A percentile compares a stretch with the other conserved stretches of the same genome.
phyloP scores from a whole-genome alignment of 2,888 invertebrate species.

The Drosophila tripunctata region DNA sequence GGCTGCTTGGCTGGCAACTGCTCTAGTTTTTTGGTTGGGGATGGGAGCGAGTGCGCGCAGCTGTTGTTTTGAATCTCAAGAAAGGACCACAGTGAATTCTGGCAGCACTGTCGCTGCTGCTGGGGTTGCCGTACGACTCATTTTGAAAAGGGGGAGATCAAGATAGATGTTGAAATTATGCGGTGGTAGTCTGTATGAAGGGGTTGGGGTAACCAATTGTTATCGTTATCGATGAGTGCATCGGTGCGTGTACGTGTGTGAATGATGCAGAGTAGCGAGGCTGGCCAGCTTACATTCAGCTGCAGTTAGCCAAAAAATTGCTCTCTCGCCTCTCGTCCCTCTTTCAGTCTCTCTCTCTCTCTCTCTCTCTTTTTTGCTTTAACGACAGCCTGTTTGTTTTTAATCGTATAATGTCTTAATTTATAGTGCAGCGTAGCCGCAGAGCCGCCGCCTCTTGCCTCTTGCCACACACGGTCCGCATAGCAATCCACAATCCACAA shows the following conservation, averaged over 20 bases:
- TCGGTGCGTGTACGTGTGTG: background rate
- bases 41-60: constrained; percentile 46
- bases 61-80: constrained; percentile 32
- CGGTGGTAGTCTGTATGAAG: too few relatives aligned
- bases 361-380: constrained; percentile 42
- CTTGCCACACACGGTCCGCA: constrained; percentile 13
- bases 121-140: constrained; percentile 12
- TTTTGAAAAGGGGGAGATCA: constrained; percentile 41
- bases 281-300: constrained; percentile 9
- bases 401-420: constrained; percentile 83
- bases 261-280: constrained; percentile 19
- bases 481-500: constrained; percentile 51
- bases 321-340: constrained; percentile 10
- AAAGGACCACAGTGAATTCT: constrained; percentile 23
- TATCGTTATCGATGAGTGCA: background rate
- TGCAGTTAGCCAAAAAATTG: constrained; percentile 38
- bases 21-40: constrained; percentile 48
- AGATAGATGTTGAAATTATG: constrained; percentile 32
- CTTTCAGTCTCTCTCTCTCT: constrained; percentile 2
- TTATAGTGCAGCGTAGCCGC: constrained; percentile 73
- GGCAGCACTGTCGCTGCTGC: constrained; percentile 6
- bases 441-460: constrained; percentile 7
- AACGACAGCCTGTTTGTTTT: constrained; percentile 80
- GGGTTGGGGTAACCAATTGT: background rate
- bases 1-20: too few relatives aligned